phyloP scores from a whole-genome alignment of 2,797 vertebrate genomes.

The Picus viridis region DNA sequence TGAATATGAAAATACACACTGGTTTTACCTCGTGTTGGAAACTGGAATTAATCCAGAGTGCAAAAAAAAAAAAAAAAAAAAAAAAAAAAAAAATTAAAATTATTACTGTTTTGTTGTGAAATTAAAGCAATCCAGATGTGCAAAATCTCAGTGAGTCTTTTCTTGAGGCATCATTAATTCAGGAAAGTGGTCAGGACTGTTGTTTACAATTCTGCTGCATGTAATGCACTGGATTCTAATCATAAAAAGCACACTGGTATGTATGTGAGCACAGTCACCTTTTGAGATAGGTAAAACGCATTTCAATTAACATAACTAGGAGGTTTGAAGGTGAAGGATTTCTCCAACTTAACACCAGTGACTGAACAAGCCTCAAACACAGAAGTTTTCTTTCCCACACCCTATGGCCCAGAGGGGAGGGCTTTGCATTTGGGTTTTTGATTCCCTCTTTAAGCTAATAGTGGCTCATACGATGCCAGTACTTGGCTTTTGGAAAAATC shows the following conservation, averaged over 20 bases:
- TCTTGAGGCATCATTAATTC: not conserved
- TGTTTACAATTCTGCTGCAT: not conserved
- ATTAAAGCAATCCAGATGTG: not conserved
- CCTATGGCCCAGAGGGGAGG: no score
- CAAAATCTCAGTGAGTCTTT: not conserved
- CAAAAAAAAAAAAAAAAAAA: not conserved
- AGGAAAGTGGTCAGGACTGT: not conserved
- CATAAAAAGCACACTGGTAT: not conserved
- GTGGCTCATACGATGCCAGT: not conserved
- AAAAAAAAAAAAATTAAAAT: not conserved
- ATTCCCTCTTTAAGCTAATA: not conserved
- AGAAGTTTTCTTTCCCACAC: not conserved
- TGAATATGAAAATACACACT: not conserved
- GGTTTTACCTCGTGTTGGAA: not conserved
- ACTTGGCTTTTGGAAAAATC: not conserved
- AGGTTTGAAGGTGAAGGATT: not conserved
- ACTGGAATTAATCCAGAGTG: not conserved
- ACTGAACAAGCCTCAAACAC: not conserved
- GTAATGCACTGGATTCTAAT: not conserved
- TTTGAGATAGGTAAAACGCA: not conserved
- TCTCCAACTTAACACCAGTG: no score
- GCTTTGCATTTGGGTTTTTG: not conserved
- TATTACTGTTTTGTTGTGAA: not conserved
- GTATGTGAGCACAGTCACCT: not conserved
- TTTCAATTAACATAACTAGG: not conserved